Percentiles rank a stretch among this genome's conserved stretches.
Conservation (phyloP, 1,140 invertebrate species). For the Microplitis demolitor region DNA sequence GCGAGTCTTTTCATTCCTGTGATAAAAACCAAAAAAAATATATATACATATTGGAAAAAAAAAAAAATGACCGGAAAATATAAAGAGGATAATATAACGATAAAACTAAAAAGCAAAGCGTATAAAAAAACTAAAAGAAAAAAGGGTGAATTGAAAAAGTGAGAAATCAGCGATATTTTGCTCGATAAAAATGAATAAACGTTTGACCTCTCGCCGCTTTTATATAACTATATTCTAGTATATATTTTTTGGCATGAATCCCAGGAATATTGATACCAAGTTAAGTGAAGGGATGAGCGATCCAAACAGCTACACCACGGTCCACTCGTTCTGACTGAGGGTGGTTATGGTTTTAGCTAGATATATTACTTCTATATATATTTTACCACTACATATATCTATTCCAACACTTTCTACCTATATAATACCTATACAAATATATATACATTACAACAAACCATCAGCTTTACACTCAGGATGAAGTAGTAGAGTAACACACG, state of each 20-base stretch:
- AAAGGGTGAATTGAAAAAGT: conserved; percentile 6
- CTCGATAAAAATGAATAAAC: conserved; percentile 44
- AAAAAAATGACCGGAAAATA: conserved; percentile 1
- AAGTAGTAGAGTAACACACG: conserved; percentile 14
- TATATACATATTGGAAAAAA: neutral
- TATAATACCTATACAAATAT: no score
- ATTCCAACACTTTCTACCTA: neutral
- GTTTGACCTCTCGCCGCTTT: conserved; percentile 29
- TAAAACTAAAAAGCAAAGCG: no score
- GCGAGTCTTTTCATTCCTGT: conserved; percentile 45
- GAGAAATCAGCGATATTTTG: conserved; percentile 45
- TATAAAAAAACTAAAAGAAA: neutral
- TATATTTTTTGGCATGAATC: neutral
- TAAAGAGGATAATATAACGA: neutral
- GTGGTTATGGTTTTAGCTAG: conserved; percentile 33
- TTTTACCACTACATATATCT: neutral
- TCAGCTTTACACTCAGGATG: no score
- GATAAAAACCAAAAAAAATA: conserved; percentile 32
- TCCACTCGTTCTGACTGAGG: conserved; percentile 18
- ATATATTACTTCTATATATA: conserved; percentile 2
- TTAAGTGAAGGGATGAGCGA: conserved; percentile 15
- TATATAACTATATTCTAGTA: no score
- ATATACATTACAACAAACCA: no score
- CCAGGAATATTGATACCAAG: conserved; percentile 27
- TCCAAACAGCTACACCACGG: conserved; percentile 5